Percentiles rank a stretch among this genome's conserved stretches.
Conservation (phyloP, 1,140 invertebrate species). For the Brachionus paranguensis region DNA sequence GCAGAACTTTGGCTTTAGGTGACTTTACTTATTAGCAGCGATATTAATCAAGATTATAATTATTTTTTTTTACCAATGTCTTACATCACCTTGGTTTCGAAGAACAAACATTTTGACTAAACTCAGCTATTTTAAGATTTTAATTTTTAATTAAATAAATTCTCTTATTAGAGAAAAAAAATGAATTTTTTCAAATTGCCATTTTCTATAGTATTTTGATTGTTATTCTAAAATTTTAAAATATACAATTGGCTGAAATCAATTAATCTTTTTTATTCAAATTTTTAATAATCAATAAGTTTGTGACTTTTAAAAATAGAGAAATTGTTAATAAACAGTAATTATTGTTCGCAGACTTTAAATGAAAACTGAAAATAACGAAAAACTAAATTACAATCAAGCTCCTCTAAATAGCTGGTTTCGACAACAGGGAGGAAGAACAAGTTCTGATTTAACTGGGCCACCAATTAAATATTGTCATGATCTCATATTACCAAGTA, state of each 20-base stretch:
- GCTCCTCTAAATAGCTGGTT: background rate
- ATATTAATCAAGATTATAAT: background rate
- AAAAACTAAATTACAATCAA: background rate
- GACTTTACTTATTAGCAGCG: too few relatives aligned
- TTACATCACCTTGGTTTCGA: background rate
- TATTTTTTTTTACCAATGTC: background rate
- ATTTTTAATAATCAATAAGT: background rate
- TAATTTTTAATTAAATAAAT: too few relatives aligned
- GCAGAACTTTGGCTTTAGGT: too few relatives aligned
- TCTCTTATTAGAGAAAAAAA: background rate
- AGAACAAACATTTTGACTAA: background rate
- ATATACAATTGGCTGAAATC: background rate
- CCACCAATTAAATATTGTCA: background rate
- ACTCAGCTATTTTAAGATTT: background rate
- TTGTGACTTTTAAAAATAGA: background rate
- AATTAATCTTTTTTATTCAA: background rate
- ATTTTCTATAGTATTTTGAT: background rate
- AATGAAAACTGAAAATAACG: background rate
- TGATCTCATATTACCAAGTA: background rate
- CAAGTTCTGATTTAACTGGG: background rate
- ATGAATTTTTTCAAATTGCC: background rate
- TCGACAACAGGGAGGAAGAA: conserved; percentile 15
- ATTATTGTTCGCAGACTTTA: background rate
- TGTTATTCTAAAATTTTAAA: background rate
- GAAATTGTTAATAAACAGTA: background rate